Base-by-base conservation (phyloP, 2,888 invertebrate species). In the Phyllotreta cruciferae region DNA sequence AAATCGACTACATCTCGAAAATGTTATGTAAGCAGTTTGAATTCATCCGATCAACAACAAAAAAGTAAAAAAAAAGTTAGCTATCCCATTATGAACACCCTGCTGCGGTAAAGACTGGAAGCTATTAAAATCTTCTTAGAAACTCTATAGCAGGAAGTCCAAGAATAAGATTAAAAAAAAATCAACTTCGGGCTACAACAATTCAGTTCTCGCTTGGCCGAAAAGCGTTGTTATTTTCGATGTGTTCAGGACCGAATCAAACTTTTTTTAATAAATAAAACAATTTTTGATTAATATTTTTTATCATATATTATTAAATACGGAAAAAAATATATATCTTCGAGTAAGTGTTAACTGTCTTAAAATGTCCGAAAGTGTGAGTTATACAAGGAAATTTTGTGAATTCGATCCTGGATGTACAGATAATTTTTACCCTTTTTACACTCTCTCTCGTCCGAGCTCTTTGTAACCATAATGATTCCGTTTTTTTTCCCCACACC, bases 71-170 rank as follows among this genome's bases (percentile, higher is more conserved):
- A 53, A 53, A 37, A 8, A 39, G 6, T 9, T 0, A 49, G n/a
- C 14, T 35, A 49, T 39, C 36, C 49, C 37, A 47, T 47, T 47
- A 24, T 47, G 24, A 36, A 36, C 50, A 50, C 50, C 36, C 50
- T 10, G 50, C 42, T 35, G 50, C 42, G 34, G 50, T 52, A 47
- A 50, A 58, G 52, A 58, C 58, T 42, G 58, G 50, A 58, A 58
- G 58, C 52, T 52, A 58, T 58, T 58, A 58, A 58, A 58, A 58
- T 50, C 35, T 52, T 57, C 50, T 50, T 58, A 58, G 41, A 58
- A 58, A 11, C 13, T 38, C 34, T 58, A 58, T 50, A 52, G 50
- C 58, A 58, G 58, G 58, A 58, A 58, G 50, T 52, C 42, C 58
- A 42, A 58, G 58, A 50, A 50, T 6, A n/a, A 58, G 50, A 58